phyloP scores from a whole-genome alignment of 2,888 invertebrate species.

The Hypena proboscidalis region DNA sequence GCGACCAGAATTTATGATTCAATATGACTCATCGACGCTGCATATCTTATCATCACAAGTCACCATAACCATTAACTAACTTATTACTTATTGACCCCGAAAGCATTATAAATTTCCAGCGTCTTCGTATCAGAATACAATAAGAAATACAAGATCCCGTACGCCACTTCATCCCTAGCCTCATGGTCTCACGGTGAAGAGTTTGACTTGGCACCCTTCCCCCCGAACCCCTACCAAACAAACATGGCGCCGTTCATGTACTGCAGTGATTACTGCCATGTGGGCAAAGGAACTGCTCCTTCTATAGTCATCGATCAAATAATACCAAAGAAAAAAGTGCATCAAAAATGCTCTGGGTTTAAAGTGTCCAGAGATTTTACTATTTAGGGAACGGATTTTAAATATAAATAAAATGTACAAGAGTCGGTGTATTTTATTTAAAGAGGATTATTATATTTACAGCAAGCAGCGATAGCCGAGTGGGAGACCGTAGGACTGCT shows the following conservation, averaged over 20 bases:
- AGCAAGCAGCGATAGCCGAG: too few relatives aligned
- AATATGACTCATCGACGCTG: too few relatives aligned
- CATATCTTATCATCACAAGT: too few relatives aligned
- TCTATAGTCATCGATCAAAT: conserved; percentile 70
- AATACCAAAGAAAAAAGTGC: conserved; percentile 51
- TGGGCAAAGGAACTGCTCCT: conserved; percentile 70
- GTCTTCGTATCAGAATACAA: conserved; percentile 73
- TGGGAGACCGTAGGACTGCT: too few relatives aligned
- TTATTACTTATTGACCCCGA: too few relatives aligned
- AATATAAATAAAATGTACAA: too few relatives aligned
- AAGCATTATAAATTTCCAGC: conserved; percentile 47
- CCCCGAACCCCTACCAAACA: conserved; percentile 76
- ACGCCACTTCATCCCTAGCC: conserved; percentile 58
- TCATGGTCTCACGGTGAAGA: conserved; percentile 70
- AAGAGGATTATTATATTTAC: too few relatives aligned
- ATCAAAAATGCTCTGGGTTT: conserved; percentile 52
- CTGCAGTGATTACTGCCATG: conserved; percentile 78
- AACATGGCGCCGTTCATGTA: conserved; percentile 80
- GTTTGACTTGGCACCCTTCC: conserved; percentile 69
- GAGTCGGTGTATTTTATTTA: too few relatives aligned
- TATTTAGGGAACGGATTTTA: too few relatives aligned
- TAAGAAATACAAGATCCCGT: conserved; percentile 69
- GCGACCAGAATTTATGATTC: too few relatives aligned
- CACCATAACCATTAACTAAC: too few relatives aligned
- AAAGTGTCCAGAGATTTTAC: conserved; percentile 66